These are phyloP conservation scores for Etia nguti DNA, from an alignment of 2,113 vertebrate genomes.

Conservation along the genomic window DNA sequence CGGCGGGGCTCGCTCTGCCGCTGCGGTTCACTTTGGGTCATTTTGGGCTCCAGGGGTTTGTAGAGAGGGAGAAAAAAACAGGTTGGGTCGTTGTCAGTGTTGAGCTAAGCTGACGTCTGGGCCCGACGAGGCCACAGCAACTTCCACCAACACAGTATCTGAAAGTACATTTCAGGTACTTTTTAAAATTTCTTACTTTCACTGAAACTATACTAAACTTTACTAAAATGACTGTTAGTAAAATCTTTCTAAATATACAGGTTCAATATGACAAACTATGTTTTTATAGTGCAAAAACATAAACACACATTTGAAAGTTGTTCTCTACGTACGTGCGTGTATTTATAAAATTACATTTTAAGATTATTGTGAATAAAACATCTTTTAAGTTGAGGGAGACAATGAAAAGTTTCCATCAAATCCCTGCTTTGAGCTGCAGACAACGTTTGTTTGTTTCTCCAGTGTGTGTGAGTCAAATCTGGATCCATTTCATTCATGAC, in stretches of 20 bases:
- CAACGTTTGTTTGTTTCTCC: background rate
- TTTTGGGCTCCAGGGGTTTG: constrained; percentile 11
- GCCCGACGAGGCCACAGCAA: background rate
- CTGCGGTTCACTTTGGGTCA: constrained; percentile 20
- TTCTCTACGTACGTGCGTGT: fast-evolving
- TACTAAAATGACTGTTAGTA: background rate
- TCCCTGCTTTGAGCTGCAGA: background rate
- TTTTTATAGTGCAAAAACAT: background rate
- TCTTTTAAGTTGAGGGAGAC: background rate
- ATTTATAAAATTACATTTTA: fast-evolving
- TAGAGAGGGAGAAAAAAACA: background rate
- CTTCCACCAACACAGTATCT: fast-evolving
- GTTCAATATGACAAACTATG: fast-evolving
- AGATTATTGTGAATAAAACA: background rate
- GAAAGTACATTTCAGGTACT: background rate
- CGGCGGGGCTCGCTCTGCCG: constrained; percentile 11
- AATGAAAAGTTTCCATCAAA: background rate
- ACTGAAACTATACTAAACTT: background rate
- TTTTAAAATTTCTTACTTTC: background rate
- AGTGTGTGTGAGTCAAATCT: fast-evolving
- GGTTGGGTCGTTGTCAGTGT: background rate
- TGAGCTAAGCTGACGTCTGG: background rate
- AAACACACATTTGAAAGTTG: background rate
- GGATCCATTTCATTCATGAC: background rate
- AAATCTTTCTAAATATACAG: too few relatives aligned